A percentile compares a stretch with the other conserved stretches of the same genome.
These are phyloP conservation scores for Dryococelus australis DNA, from an alignment of 2,888 invertebrate genomes.

Conservation along the genomic window DNA sequence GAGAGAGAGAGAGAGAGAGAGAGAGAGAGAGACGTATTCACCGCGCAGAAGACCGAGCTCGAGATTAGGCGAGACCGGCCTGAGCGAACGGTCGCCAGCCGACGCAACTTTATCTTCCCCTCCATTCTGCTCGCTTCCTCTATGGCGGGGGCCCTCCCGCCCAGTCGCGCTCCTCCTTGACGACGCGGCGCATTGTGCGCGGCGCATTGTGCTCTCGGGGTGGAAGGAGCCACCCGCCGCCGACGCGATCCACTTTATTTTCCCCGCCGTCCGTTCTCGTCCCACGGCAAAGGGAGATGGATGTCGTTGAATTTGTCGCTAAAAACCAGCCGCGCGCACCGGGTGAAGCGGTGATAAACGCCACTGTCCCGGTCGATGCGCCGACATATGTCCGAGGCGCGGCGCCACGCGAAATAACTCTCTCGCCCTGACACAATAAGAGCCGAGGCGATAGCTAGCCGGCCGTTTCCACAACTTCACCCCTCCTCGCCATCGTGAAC, in stretches of 20 bases:
- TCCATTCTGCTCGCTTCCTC: background rate
- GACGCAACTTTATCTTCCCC: background rate
- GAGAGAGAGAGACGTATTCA: too few species aligned
- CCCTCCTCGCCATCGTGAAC: background rate
- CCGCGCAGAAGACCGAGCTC: background rate
- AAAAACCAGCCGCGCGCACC: background rate
- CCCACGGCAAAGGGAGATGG: too few species aligned
- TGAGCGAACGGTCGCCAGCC: background rate
- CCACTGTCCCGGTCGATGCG: background rate
- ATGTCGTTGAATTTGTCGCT: slow-evolving; percentile 5
- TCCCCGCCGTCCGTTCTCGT: background rate
- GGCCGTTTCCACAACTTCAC: background rate
- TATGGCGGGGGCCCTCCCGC: background rate
- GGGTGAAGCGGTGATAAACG: slow-evolving; percentile 1
- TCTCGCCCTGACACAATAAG: background rate
- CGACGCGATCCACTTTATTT: background rate
- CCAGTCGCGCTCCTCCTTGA: background rate
- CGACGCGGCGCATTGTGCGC: background rate
- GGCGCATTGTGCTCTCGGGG: background rate
- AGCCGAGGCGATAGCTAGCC: background rate
- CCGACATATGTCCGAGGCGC: background rate
- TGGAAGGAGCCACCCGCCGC: background rate
- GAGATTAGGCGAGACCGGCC: background rate
- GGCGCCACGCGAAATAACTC: background rate
- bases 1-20: too few species aligned